Conservation (phyloP, 2,797 vertebrate species). For the Semaprochilodus insignis region DNA sequence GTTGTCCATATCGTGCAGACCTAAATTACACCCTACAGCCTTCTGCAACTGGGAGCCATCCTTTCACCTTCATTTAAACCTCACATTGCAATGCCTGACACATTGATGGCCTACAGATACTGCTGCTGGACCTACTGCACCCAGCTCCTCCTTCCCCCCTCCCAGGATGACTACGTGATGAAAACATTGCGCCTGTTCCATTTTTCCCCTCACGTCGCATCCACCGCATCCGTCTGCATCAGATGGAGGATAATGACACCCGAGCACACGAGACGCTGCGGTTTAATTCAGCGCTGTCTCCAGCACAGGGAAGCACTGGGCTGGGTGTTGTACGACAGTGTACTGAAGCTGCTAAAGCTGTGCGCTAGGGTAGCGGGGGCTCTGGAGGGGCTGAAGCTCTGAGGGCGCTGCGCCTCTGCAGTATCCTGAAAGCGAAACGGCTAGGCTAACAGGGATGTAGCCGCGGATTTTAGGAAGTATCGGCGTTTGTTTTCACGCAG, state of each 20-base stretch:
- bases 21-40: not conserved
- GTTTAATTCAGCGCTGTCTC: not conserved
- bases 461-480: not conserved
- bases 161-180: conserved; percentile 75
- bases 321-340: conserved; percentile 20
- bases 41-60: not conserved
- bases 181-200: conserved; percentile 79
- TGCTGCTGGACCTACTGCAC: conserved; percentile 51
- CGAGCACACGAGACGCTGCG: conserved; percentile 44
- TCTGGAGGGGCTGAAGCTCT: not conserved
- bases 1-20: not conserved
- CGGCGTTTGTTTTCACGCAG: not conserved
- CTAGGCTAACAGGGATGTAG: conserved; percentile 33
- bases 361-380: not conserved
- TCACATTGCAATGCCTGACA: conserved; percentile 2
- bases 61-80: conserved; percentile 1
- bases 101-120: conserved; percentile 38
- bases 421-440: conserved; percentile 63
- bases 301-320: not conserved
- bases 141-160: conserved; percentile 62
- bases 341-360: not conserved
- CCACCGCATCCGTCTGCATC: conserved; percentile 76
- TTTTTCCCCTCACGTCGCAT: conserved; percentile 69
- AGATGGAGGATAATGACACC: conserved; percentile 58
- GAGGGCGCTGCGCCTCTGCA: conserved; percentile 78